phyloP scores from a whole-genome alignment of 2,113 vertebrate genomes.

The Cochlearius cochlearius region DNA sequence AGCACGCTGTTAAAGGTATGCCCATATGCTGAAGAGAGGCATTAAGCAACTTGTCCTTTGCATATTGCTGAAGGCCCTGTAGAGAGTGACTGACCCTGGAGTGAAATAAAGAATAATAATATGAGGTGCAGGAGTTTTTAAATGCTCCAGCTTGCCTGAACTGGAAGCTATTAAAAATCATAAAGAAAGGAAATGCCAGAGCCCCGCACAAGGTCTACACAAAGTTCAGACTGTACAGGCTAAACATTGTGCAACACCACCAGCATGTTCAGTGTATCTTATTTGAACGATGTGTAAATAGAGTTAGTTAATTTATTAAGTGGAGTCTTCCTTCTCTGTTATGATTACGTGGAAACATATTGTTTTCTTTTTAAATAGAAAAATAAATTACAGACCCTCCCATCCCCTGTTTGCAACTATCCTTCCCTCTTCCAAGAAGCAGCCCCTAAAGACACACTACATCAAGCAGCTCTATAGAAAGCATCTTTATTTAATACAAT shows the following conservation, averaged over 20 bases:
- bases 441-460: not conserved
- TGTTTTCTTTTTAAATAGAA: not conserved
- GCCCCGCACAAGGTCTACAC: not conserved
- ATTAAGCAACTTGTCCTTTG: not conserved
- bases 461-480: not conserved
- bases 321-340: not conserved
- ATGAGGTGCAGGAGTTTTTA: not conserved
- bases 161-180: not conserved
- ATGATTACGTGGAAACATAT: not conserved
- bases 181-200: not conserved
- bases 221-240: not conserved
- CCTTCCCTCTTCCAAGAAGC: not conserved
- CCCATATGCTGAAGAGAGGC: not conserved
- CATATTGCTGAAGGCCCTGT: not conserved
- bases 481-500: not conserved
- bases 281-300: not conserved
- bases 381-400: not conserved
- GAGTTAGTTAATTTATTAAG: not conserved
- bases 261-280: not conserved
- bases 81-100: not conserved
- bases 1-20: accelerated
- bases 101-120: not conserved
- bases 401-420: not conserved
- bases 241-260: not conserved
- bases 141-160: not conserved